Conservation (phyloP, 1,140 invertebrate species). For the Papilio glaucus region DNA sequence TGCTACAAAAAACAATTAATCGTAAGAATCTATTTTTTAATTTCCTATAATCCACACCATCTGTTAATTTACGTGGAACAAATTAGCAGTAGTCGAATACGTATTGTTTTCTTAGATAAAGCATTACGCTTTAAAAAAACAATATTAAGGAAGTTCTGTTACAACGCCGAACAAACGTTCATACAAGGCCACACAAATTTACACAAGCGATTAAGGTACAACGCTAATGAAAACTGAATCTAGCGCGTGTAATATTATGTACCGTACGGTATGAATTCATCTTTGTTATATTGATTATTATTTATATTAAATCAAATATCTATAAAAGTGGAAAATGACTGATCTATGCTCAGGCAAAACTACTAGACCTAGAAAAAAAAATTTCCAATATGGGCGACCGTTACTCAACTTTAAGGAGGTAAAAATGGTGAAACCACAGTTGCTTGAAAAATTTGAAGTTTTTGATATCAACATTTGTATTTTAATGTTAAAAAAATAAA, state of each 20-base stretch:
- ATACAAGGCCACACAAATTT: slow-evolving; percentile 33
- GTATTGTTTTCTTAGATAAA: background rate
- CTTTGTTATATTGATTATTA: background rate
- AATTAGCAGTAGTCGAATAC: background rate
- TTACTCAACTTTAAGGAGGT: too few species aligned
- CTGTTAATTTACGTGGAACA: background rate
- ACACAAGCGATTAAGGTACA: slow-evolving; percentile 35
- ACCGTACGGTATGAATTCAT: background rate
- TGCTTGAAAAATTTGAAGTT: too few species aligned
- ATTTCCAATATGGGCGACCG: too few species aligned
- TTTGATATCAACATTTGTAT: too few species aligned
- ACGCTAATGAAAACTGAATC: slow-evolving; percentile 36
- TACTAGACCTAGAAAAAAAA: too few species aligned
- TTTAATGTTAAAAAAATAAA: too few species aligned
- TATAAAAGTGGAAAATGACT: too few species aligned
- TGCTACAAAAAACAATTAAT: too few species aligned
- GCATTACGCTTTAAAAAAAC: slow-evolving; percentile 32
- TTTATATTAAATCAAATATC: slow-evolving; percentile 8
- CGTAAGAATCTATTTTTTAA: background rate
- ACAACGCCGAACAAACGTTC: slow-evolving; percentile 34
- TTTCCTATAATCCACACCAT: background rate
- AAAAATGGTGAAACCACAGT: too few species aligned
- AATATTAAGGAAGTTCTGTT: slow-evolving; percentile 35
- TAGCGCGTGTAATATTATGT: slow-evolving; percentile 21
- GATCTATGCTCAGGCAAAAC: too few species aligned